Base-by-base conservation (phyloP, 2,888 invertebrate genomes). In the Cephus pulcher region DNA sequence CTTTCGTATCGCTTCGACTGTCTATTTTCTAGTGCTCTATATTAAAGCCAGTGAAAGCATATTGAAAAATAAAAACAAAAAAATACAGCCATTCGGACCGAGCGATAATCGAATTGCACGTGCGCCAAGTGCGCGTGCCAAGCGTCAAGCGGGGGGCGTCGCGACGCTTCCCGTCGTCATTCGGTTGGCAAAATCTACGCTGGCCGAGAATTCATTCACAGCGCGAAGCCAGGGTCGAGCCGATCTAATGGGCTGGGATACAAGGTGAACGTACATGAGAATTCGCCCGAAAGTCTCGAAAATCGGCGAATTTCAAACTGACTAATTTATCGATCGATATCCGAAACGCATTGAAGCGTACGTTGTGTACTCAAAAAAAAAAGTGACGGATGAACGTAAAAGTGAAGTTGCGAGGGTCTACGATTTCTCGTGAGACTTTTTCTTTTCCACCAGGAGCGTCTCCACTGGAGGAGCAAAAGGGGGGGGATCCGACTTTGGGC, bases 401-500 rank as follows among this genome's bases (percentile, higher is more conserved):
- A 74, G 68, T 80, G 76, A 35, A 35, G 35, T 12, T 35, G 75
- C 77, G 77, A 69, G 70, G 0, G 40, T 40, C 23, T 40, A 40
- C 6, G 40, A 15, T 23, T 23, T 40, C 15, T 40, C 40, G 15
- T 6, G 80, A 71, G 69, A 75, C 76, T 82, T 34, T 34, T 34
- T 79, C 77, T 79, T 80, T 75, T 80, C 75, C 82, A 74, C 15
- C 70, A 33, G 75, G 69, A 69, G 80, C 76, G 75, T 69, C 81
- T 78, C 75, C 75, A 74, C 77, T 69, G 30, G 70, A n/a, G 71
- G 37, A 74, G 73, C 37, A 37, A 80, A 37, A 15, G 12, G 37
- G 37, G 37, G 37, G 37, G 12, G 4, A 78, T 56, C 80, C 76
- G 82, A 80, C 81, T 80, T 82, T 82, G 80, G 80, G 78, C 78